Base-by-base conservation (phyloP, 2,888 invertebrate genomes). In the Euzophera pinguis region DNA sequence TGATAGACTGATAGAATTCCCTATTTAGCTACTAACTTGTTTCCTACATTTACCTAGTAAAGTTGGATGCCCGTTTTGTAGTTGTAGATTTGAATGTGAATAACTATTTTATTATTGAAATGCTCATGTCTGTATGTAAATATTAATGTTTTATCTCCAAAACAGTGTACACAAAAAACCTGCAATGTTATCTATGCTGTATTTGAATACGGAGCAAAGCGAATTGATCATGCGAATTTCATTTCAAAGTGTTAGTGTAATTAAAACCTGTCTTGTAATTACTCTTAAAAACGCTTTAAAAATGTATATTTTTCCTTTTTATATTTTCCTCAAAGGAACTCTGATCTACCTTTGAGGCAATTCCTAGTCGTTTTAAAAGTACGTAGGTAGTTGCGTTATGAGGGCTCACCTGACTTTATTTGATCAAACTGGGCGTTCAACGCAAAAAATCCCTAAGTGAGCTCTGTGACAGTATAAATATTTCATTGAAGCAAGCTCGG, bases 401-500 rank as follows among this genome's bases (percentile, higher is more conserved):
- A n/a, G 14, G 16, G 14, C 22, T 13, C 34, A 37, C 12, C 22
- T 37, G 17, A 37, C 22, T 48, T 47, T 22, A 37, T 48, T 48
- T 17, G 22, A 22, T 22, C 22, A 37, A n/a, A 12, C 48, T 49
- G 57, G 45, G 50, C 49, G 54, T 58, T 48, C 48, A 17, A 8
- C 22, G 37, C 37, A 48, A 41, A 50, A 41, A 9, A 41, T 22
- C 42, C 42, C 32, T 16, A 34, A 12, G 41, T 42, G 47, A 22
- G 12, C 43, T 37, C 56, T 54, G 62, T 59, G 64, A 66, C 64
- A 61, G 54, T 69, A 65, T 75, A 76, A 65, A 76, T 77, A 78
- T 78, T 80, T 76, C 68, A 79, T 77, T 66, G 72, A 78, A 77
- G 16, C 61, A 61, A 55, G 63, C 68, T 68, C 64, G 69, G 68